These are phyloP conservation scores for Drosophila mimica DNA, from an alignment of 2,888 invertebrate species.

Conservation along the genomic window DNA sequence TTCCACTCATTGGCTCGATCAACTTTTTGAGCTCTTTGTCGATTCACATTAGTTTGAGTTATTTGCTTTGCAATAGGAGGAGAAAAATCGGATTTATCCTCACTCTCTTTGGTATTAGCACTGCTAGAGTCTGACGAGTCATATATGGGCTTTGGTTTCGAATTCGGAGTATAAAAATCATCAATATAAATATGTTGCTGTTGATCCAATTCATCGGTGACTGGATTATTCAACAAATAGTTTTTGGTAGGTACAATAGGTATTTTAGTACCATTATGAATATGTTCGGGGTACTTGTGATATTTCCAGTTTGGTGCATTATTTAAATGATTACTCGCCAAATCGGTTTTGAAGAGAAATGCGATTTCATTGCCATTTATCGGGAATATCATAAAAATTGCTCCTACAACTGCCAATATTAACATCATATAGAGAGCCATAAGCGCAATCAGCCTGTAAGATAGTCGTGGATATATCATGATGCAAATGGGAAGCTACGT, in stretches of 20 bases:
- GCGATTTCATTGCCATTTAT: constrained; percentile 7
- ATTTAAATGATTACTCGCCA: constrained; percentile 1
- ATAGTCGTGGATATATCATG: constrained; percentile 65
- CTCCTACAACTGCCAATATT: constrained; percentile 57
- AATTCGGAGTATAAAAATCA: constrained; percentile 56
- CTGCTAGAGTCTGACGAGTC: not conserved
- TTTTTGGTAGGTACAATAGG: constrained; percentile 4
- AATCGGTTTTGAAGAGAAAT: constrained; percentile 3
- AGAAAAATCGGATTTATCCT: not conserved
- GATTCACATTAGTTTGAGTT: not conserved
- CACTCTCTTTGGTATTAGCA: not conserved
- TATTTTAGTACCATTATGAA: constrained; percentile 4
- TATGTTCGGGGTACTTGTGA: not conserved
- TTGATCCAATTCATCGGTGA: constrained; percentile 34
- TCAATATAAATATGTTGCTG: constrained; percentile 64
- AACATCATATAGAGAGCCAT: constrained; percentile 57
- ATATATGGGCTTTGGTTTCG: constrained; percentile 1
- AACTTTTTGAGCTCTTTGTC: not conserved
- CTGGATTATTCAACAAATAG: constrained; percentile 42
- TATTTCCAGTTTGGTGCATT: constrained; percentile 11
- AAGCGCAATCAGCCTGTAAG: constrained; percentile 60
- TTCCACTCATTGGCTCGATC: constrained; percentile 2
- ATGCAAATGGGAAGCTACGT: not conserved
- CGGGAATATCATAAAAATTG: constrained; percentile 1
- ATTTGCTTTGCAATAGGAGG: not conserved